Evolutionary conservation across 1,140 invertebrate species (phyloP).

Genomic region (Drosophila pruinosa): DNA sequence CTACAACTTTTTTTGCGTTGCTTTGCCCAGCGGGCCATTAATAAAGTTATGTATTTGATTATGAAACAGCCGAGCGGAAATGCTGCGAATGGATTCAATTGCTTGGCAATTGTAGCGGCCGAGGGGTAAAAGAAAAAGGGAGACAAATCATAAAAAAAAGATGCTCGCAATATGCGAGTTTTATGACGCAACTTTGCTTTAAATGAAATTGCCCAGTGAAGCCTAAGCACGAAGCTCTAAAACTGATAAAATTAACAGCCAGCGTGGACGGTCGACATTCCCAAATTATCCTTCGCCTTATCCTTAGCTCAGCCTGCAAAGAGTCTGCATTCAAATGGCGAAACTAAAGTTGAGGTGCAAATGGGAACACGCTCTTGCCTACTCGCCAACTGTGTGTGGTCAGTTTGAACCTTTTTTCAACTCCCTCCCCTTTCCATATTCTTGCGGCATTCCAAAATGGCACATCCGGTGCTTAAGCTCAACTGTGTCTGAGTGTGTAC

Average conservation of each 20-base stretch:
- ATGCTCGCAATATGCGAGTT: conserved; percentile 41
- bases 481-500: conserved; percentile 6
- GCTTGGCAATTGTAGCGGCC: conserved; percentile 52
- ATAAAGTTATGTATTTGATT: conserved; percentile 77
- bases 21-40: conserved; percentile 31
- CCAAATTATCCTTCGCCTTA: neutral
- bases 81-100: conserved; percentile 66
- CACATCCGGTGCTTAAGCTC: conserved; percentile 58
- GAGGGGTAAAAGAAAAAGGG: neutral
- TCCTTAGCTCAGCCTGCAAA: neutral
- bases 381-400: conserved; percentile 1
- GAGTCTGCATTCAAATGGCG: neutral
- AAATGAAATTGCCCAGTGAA: conserved; percentile 67
- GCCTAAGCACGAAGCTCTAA: conserved; percentile 26
- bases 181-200: conserved; percentile 61
- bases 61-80: conserved; percentile 50
- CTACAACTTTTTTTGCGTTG: conserved; percentile 15
- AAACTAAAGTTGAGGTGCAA: neutral
- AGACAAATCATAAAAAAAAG: conserved; percentile 24
- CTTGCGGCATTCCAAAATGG: conserved; percentile 56
- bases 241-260: conserved; percentile 42
- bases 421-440: neutral
- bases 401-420: conserved; percentile 27
- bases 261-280: conserved; percentile 10
- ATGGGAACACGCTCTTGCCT: neutral